Evolutionary conservation across 2,113 vertebrate genomes (phyloP), one percentile per base, ranked within the genome.

Genomic region (Chaetodon auriga): DNA sequence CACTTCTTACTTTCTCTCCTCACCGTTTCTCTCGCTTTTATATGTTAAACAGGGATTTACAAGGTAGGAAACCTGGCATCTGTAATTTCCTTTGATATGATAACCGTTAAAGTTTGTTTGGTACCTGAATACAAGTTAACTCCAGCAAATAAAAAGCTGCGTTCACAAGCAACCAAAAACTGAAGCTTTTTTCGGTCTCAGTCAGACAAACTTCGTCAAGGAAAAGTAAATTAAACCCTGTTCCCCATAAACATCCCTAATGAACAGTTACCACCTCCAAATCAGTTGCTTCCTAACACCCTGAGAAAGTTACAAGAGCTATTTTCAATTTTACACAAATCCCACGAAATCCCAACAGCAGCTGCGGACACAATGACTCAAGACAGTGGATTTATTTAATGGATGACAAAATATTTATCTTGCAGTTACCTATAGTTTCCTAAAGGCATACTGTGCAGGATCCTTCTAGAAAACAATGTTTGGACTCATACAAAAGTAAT

Each of bases 161-260:
- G 9, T 51, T 64, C 54, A 48, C 60, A 14, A 51, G 61, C n/a
- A 82, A 81, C 70, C 61, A 80, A 75, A 79, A 74, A 65, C 78
- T 57, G 23, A 11, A 7, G 53, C 43, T 78, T 70, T 83, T 83
- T 64, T 45, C 43, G 25, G 46, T 51, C 36, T 64, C 49, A 48
- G 49, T 82, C 69, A 19, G 65, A 19, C 71, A 48, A 82, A 62
- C 71, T 83, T 68, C 62, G 68, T 86, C 79, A 86, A 53, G 83
- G 86, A 91, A 92, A 93, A 92, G 57, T 83, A 83, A 92, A 89
- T 86, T 38, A 66, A 83, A 83, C 53, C 76, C 75, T 69, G 63
- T 19, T 75, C 49, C 30, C 72, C 46, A 79, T 89, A 90, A 91
- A 90, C 74, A 65, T 81, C 61, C 25, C 48, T 77, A 76, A 88